Evolutionary conservation across 2,888 invertebrate genomes (phyloP), one percentile per base, ranked within the genome.

Genomic region (Pseudeuparius sepicola): DNA sequence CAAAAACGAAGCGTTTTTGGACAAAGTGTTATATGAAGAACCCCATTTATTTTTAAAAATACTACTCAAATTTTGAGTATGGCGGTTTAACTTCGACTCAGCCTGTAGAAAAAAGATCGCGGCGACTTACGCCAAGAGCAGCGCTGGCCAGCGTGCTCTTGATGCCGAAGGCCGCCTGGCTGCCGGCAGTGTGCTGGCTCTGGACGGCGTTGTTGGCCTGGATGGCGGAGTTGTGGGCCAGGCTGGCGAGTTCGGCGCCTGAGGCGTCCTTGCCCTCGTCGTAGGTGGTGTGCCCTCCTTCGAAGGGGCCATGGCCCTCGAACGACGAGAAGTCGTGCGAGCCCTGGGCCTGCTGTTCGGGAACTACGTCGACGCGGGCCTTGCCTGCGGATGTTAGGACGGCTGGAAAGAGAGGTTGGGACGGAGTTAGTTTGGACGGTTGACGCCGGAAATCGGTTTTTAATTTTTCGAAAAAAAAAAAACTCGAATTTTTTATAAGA

Each of bases 111-210:
- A n/a, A n/a, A n/a, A n/a, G n/a, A n/a, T n/a, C n/a, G n/a, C n/a
- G 16, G 11, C 12, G 29, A 37, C 44, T 50, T 45, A 54, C 55
- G 14, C 51, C 53, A 0, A 73, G 70, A 0, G 81, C 81, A 0
- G 77, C 73, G 52, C 79, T 79, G 0, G 81, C 81, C 14, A 81
- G 51, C 0, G 75, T 76, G 49, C 75, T 81, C 60, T 80, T 78
- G 1, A 79, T 80, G 3, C 76, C 73, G 50, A 76, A 81, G 1
- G 81, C 79, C 0, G 81, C 82, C 54, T 81, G 81, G 37, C 75
- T 75, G 1, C 74, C 82, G 1, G 81, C 81, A 1, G 76, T 73
- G 15, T 74, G 74, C 53, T 82, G 82, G 47, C 72, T 78, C 3
- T 64, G 64, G 5, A 71, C 66, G 5, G 79, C 79, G 9, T 73